Base-by-base conservation (phyloP, 2,113 vertebrate genomes). In the Plestiodon gilberti region DNA sequence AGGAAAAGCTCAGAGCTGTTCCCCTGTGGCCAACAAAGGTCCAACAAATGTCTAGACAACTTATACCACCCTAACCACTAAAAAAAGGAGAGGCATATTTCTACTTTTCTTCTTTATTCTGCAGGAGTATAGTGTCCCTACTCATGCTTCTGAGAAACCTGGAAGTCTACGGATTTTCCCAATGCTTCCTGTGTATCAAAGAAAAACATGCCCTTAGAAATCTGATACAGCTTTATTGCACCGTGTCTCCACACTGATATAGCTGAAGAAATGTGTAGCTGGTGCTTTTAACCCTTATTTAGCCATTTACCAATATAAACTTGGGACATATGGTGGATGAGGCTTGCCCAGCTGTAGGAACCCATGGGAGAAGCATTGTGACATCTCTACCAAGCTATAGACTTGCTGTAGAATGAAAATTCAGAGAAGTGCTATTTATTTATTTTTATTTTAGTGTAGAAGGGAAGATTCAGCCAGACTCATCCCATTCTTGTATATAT, bases 1-100 rank as follows among this genome's bases (percentile, higher is more conserved):
- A 88, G 38, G 85, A 89, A 91, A 90, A 87, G 90, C 89, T 81
- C 84, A 81, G 77, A 92, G 81, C 90, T 90, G 92, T 85, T 86
- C 62, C 88, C 55, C 89, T 89, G 89, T 86, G 81, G 82, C 84
- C 11, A 67, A 89, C 89, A 61, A 91, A 89, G 61, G 85, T 71
- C 87, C 82, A 90, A 40, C 83, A 88, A 92, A 84, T 87, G 38
- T 65, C 86, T 78, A 92, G 90, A 90, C 87, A 94, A 78, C 82
- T 85, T 28, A 1, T 38, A 89, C 67, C 57, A 70, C 55, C 28
- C 43, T 48, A 48, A 5, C 43, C 43, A 48, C 43, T 48, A 28
- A 0, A 33, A 73, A 78, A 15, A 17, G 59, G 67, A 69, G 9
- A 69, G 65, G 3, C 1, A 15, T 14, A 25, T 33, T 30, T 78